Base-by-base conservation (phyloP, 1,140 invertebrate species). In the Achatina immaculata region DNA sequence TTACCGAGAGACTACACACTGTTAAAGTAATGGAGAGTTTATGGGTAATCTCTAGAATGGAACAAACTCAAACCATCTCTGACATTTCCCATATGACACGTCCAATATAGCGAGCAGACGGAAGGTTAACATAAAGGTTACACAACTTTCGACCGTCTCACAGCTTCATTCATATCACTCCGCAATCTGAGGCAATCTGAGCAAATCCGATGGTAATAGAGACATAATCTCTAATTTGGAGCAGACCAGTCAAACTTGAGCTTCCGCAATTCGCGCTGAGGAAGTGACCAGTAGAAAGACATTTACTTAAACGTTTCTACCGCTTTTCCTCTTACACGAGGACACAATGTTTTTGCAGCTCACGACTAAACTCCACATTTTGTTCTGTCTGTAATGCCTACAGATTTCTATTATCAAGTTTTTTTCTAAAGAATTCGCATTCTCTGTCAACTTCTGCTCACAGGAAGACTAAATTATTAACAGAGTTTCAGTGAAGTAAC, bases 171-270 rank as follows among this genome's bases (percentile, higher is more conserved):
- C 58, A 62, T 62, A 62, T 62, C 58, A 16, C 58, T 31, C 2
- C 58, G 58, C 58, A 11, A 62, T 62, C 58, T 31, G 6, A 11
- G 58, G 28, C 58, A 11, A 62, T 62, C 58, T 31, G 6, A 11
- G 58, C 6, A 62, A 62, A 28, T 28, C n/a, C 58, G 31, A 4
- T 19, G 58, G 58, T 62, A 62, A 62, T 62, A 62, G 58, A 62
- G 58, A 31, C 4, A 62, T 62, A 62, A 62, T 62, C 58, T 28
- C n/a, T 62, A 62, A 62, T 62, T 62, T 62, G 31, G 58, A 28
- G 31, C 6, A 31, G 6, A 19, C 58, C 58, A 62, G 31, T 62
- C 16, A 21, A 55, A 28, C 58, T 9, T 9, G n/a, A 62, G 58
- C n/a, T 62, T 62, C 3, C 2, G 2, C 4, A 31, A 62, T 62